Conservation (phyloP, 2,888 invertebrate species). For the Phortica magna region DNA sequence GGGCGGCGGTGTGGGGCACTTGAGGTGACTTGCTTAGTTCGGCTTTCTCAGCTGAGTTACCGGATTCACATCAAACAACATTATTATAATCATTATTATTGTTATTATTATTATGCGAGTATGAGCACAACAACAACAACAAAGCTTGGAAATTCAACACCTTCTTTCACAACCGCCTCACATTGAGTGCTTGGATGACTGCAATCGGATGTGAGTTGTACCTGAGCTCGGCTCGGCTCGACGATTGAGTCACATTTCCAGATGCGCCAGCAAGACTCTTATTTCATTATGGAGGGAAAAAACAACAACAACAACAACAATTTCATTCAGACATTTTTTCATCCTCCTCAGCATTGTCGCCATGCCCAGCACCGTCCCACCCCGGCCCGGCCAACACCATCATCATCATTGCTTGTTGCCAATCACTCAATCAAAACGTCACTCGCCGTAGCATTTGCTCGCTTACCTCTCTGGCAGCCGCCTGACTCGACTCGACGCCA, state of each 20-base stretch:
- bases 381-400: neutral
- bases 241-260: constrained; percentile 24
- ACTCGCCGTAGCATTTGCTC: constrained; percentile 71
- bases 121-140: constrained; percentile 4
- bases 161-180: constrained; percentile 28
- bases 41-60: constrained; percentile 28
- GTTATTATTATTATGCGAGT: neutral
- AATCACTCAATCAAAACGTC: constrained; percentile 78
- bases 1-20: neutral
- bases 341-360: neutral
- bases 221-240: neutral
- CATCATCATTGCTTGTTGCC: constrained; percentile 66
- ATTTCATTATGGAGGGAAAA: constrained; percentile 10
- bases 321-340: constrained; percentile 29
- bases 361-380: neutral
- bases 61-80: constrained; percentile 22
- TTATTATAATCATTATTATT: neutral
- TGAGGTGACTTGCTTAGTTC: neutral
- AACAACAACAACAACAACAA: neutral
- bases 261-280: constrained; percentile 8
- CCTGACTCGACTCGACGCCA: constrained; percentile 56
- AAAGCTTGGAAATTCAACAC: constrained; percentile 27
- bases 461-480: constrained; percentile 68
- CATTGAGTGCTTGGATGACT: neutral
- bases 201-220: constrained; percentile 24